Evolutionary conservation across 2,797 vertebrate genomes (phyloP).

Genomic region (Chaetophractus vellerosus): DNA sequence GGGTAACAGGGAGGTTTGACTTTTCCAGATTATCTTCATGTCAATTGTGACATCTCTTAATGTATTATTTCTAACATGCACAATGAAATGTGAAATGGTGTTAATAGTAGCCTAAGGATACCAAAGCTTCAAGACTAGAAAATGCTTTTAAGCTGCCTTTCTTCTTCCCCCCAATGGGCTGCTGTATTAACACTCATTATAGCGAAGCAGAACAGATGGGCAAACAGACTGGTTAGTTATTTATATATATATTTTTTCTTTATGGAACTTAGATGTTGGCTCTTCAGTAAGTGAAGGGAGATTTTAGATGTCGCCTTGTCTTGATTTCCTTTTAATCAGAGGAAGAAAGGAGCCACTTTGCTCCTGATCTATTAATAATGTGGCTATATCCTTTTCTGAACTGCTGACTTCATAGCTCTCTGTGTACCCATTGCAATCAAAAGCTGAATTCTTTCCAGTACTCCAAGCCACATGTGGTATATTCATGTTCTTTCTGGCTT

Average conservation of each 20-base stretch:
- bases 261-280: slow-evolving; percentile 58
- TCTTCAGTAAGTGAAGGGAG: slow-evolving; percentile 39
- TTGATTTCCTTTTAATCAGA: slow-evolving; percentile 78
- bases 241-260: slow-evolving; percentile 62
- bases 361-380: slow-evolving; percentile 67
- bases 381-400: slow-evolving; percentile 23
- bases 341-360: slow-evolving; percentile 59
- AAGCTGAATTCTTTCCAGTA: slow-evolving; percentile 5
- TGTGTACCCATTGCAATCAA: slow-evolving; percentile 28
- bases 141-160: slow-evolving; percentile 33
- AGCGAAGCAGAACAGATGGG: slow-evolving; percentile 67
- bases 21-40: not conserved
- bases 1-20: slow-evolving; percentile 20
- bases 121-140: slow-evolving; percentile 61
- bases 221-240: slow-evolving; percentile 66
- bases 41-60: slow-evolving; percentile 56
- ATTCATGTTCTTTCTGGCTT: slow-evolving; percentile 48
- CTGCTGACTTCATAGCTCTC: slow-evolving; percentile 63
- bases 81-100: slow-evolving; percentile 29
- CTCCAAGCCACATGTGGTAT: not conserved
- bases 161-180: not conserved
- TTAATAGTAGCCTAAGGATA: slow-evolving; percentile 71
- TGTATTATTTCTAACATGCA: slow-evolving; percentile 68
- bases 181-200: slow-evolving; percentile 74
- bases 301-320: slow-evolving; percentile 66